Conservation (phyloP, 2,113 vertebrate species). For the Erythrocercus mccallii region DNA sequence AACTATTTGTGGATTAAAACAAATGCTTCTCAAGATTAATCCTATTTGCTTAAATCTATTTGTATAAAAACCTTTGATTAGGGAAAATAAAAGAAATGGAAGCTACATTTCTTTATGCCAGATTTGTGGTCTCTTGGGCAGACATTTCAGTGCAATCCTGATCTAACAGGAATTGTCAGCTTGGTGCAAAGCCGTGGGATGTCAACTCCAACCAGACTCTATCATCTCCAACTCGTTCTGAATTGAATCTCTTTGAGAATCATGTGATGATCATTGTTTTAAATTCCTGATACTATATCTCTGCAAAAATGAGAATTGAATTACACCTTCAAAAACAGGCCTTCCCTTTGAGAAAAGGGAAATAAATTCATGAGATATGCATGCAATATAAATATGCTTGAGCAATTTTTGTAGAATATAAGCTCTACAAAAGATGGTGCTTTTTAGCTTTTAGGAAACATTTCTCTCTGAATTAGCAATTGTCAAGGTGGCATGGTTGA, state of each 20-base stretch:
- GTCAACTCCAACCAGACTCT: background rate
- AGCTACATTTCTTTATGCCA: background rate
- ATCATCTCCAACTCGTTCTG: background rate
- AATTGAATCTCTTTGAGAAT: background rate
- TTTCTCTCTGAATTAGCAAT: slow-evolving; percentile 18
- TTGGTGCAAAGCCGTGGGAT: background rate
- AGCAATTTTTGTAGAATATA: background rate
- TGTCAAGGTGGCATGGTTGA: background rate
- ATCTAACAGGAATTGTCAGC: slow-evolving; percentile 15
- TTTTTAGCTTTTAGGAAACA: slow-evolving; percentile 5
- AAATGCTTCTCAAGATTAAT: slow-evolving; percentile 9
- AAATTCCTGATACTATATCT: background rate
- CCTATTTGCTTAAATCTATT: background rate
- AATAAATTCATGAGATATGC: background rate
- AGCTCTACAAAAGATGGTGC: background rate
- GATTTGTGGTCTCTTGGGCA: background rate
- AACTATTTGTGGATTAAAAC: background rate
- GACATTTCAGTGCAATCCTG: background rate
- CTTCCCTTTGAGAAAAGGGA: background rate
- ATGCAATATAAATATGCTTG: background rate
- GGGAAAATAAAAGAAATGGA: background rate
- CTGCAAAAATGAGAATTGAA: background rate
- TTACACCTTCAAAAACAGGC: background rate
- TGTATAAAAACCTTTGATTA: background rate
- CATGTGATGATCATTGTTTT: background rate